Percentiles rank a stretch among this genome's conserved stretches.
Evolutionary conservation across 2,888 invertebrate genomes (phyloP).

Genomic region (Epiperipatus broadwayi): DNA sequence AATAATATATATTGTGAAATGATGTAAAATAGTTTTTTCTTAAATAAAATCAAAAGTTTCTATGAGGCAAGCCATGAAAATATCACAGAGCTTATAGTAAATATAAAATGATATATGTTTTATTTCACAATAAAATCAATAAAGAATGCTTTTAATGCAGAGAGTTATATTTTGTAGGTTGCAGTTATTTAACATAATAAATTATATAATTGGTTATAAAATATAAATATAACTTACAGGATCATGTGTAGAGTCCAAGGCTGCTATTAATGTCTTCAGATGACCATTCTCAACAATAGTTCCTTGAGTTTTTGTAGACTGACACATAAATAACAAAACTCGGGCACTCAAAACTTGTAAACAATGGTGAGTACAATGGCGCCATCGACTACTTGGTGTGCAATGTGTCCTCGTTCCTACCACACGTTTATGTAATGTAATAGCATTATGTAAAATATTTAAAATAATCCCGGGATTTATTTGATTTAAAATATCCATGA

Average conservation of each 20-base stretch:
- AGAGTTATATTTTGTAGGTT: no score
- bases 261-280: constrained; percentile 38
- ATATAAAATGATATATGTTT: no score
- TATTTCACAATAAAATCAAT: no score
- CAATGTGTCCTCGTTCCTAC: constrained; percentile 39
- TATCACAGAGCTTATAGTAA: no score
- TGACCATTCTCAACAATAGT: constrained; percentile 37
- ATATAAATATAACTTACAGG: constrained; percentile 39
- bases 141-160: no score
- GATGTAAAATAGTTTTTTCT: no score
- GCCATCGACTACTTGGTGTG: constrained; percentile 39
- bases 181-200: no score
- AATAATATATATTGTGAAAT: no score
- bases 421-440: constrained; percentile 41
- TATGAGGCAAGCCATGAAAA: no score
- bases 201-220: no score
- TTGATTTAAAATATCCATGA: constrained; percentile 24
- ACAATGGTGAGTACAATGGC: constrained; percentile 40
- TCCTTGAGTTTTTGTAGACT: constrained; percentile 35
- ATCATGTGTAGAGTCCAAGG: constrained; percentile 42
- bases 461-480: constrained; percentile 34
- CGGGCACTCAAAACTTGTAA: constrained; percentile 39
- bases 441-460: constrained; percentile 38
- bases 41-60: no score
- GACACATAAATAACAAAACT: constrained; percentile 39